Base-by-base conservation (phyloP, 2,113 vertebrate genomes). In the Perccottus glenii region DNA sequence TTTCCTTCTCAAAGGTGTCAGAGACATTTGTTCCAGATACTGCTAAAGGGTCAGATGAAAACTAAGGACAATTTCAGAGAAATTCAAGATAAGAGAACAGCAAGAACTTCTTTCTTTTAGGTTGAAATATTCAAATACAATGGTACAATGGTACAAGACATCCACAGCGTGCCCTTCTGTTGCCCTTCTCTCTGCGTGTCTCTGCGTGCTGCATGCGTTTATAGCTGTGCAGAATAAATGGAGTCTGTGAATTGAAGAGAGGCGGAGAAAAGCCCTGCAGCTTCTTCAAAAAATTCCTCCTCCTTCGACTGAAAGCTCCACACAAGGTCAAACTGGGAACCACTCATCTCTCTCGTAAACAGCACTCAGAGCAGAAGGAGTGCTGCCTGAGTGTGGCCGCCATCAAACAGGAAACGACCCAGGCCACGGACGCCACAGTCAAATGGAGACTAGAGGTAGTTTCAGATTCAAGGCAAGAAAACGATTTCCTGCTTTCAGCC, bases 401-500 rank as follows among this genome's bases (percentile, higher is more conserved):
- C 60, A 70, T 35, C 59, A 56, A 33, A 51, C 53, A 47, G 66
- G 59, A 78, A 70, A 70, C 32, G 45, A 1, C 14, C 59, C 16
- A 9, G 27, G 7, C 46, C 3, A 35, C 9, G 53, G 9, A 2
- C 9, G 8, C 33, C 51, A 45, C 57, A 44, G 52, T 10, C 38
- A 64, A 47, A 67, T 56, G 60, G 59, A 60, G 53, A 44, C 45
- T 1, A 0, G 40, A 60, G 66, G 50, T 8, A 11, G 49, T 59
- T 71, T 52, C 19, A 11, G 27, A 55, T 65, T 52, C 55, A 60
- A n/a, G 1, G 45, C 59, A 16, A 49, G 19, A 32, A 2, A 58
- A 62, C 71, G 57, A 61, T 73, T 80, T 73, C 55, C 60, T 62
- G n/a, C 49, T 67, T 55, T 75, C 53, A 48, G 53, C 38, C 19